Evolutionary conservation across 2,113 vertebrate genomes (phyloP).

Genomic region (Entelurus aequoreus): DNA sequence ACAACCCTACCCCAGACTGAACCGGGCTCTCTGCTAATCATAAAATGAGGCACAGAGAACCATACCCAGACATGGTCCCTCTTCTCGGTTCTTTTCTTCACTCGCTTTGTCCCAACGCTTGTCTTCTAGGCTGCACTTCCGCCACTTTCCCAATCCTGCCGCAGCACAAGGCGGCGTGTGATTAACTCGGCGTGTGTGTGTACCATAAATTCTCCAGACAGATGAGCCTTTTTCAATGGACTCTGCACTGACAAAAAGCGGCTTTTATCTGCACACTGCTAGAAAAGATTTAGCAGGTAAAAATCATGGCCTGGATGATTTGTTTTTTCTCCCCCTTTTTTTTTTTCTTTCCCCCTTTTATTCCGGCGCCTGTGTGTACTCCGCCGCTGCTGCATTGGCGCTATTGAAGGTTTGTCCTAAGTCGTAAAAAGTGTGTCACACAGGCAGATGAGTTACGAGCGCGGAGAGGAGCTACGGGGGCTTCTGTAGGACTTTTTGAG

Average conservation of each 20-base stretch:
- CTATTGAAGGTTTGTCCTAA: constrained; percentile 16
- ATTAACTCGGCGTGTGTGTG: not conserved
- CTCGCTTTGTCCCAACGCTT: too few relatives aligned
- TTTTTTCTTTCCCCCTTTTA: not conserved
- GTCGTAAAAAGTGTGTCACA: constrained; percentile 8
- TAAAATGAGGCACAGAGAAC: too few relatives aligned
- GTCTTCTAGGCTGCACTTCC: too few relatives aligned
- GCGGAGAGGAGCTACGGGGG: not conserved
- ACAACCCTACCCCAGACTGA: too few relatives aligned
- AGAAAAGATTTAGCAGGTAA: constrained; percentile 17
- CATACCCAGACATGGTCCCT: too few relatives aligned
- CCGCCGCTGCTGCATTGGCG: constrained; percentile 6
- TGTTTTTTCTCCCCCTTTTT: not conserved
- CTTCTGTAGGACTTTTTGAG: not conserved
- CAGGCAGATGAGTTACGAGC: constrained; percentile 18
- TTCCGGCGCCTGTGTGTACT: not conserved
- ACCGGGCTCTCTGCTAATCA: too few relatives aligned
- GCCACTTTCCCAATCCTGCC: too few relatives aligned
- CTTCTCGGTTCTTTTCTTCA: too few relatives aligned
- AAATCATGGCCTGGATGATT: constrained; percentile 8
- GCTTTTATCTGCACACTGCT: constrained; percentile 22
- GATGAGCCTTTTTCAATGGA: constrained; percentile 27
- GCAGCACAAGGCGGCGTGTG: constrained; percentile 21
- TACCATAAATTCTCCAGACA: constrained; percentile 24
- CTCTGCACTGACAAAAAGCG: constrained; percentile 7